phyloP scores from a whole-genome alignment of 1,140 invertebrate genomes.

The Dermatophagoides farinae region DNA sequence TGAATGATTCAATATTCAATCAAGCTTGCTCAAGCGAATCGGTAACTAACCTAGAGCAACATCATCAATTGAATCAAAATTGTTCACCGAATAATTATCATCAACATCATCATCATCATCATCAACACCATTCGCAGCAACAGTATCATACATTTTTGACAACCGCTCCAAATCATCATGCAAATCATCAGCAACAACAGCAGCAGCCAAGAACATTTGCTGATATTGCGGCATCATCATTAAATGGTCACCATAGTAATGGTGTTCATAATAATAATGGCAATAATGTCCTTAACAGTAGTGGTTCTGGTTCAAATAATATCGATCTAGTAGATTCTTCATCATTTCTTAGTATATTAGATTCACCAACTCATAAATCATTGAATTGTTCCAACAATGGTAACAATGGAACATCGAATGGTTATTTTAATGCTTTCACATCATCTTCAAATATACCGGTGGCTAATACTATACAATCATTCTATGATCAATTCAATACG shows the following conservation, averaged over 20 bases:
- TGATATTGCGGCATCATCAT: constrained; percentile 1
- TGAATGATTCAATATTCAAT: background rate
- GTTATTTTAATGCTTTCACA: background rate
- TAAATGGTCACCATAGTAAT: no score
- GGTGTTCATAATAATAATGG: no score
- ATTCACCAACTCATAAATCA: no score
- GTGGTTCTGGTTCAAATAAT: no score
- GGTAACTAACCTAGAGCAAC: background rate
- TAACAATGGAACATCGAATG: background rate
- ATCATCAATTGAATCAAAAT: background rate
- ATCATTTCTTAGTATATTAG: no score
- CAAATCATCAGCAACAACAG: background rate
- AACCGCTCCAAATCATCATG: background rate
- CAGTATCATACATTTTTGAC: background rate
- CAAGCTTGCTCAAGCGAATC: background rate
- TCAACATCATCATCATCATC: background rate
- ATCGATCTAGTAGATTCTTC: no score
- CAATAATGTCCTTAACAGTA: no score
- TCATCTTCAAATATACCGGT: background rate
- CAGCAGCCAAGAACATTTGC: background rate
- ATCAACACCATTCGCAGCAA: background rate
- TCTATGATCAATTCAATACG: background rate
- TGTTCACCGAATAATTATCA: background rate
- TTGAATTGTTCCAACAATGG: background rate
- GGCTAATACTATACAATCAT: background rate